Evolutionary conservation across 2,888 invertebrate species (phyloP).

Genomic region (Gymnosoma rotundatum): DNA sequence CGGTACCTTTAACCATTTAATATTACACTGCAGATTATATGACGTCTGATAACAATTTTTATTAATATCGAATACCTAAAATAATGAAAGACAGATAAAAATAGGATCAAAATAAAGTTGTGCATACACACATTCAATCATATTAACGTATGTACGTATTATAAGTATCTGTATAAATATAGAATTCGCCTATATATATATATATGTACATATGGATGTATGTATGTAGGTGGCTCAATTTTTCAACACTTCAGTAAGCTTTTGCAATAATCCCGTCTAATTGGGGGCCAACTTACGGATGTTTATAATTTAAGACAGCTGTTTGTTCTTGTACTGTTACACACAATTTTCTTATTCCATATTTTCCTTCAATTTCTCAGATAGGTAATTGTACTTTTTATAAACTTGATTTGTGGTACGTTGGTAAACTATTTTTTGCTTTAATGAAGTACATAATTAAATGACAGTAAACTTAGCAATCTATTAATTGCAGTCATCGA

Average conservation of each 20-base stretch:
- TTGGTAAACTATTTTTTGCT: slow-evolving; percentile 3
- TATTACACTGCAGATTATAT: neutral
- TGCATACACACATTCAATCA: neutral
- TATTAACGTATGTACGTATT: neutral
- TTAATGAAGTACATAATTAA: neutral
- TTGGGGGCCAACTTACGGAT: slow-evolving; percentile 38
- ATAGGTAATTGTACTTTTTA: neutral
- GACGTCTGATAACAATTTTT: neutral
- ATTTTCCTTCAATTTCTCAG: neutral
- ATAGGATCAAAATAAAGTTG: slow-evolving; percentile 3
- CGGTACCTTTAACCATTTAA: neutral
- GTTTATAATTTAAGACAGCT: slow-evolving; percentile 52
- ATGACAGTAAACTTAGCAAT: neutral
- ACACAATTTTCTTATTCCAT: too few species aligned
- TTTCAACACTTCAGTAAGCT: slow-evolving; percentile 8
- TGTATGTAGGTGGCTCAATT: slow-evolving; percentile 21
- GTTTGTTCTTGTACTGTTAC: slow-evolving; percentile 8
- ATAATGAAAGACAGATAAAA: slow-evolving; percentile 1
- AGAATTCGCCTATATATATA: too few species aligned
- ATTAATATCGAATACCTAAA: neutral
- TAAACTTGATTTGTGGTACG: slow-evolving; percentile 24
- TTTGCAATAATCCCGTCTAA: slow-evolving; percentile 8
- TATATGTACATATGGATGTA: neutral
- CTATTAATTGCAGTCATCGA: slow-evolving; percentile 20
- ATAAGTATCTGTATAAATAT: neutral